phyloP scores from a whole-genome alignment of 2,888 invertebrate genomes.

The Tipula vernalis region DNA sequence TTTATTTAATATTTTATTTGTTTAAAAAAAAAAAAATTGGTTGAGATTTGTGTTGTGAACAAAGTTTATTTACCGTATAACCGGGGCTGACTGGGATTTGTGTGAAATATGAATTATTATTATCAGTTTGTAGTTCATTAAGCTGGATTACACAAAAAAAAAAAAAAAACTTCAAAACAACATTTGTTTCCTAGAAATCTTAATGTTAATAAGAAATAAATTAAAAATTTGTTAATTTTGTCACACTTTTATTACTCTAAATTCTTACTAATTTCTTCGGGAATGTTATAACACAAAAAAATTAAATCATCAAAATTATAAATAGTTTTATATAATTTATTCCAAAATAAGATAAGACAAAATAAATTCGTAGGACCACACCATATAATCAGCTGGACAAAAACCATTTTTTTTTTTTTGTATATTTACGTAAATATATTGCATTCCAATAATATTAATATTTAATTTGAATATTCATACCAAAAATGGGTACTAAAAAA shows the following conservation, averaged over 20 bases:
- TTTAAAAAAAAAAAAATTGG: not conserved
- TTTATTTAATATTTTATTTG: not conserved
- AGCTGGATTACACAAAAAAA: not conserved
- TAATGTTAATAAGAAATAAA: not conserved
- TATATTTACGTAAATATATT: not conserved
- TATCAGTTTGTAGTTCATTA: not conserved
- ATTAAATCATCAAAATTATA: not conserved
- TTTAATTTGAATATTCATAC: not conserved
- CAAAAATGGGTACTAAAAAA: not conserved
- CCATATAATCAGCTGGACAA: not conserved
- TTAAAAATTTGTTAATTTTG: not conserved
- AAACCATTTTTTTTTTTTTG: not conserved
- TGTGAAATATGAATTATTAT: not conserved
- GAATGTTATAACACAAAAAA: not conserved
- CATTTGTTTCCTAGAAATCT: not conserved
- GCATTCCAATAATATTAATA: not conserved
- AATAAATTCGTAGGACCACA: not conserved
- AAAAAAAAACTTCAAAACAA: not conserved
- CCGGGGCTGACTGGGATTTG: not conserved
- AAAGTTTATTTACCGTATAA: not conserved
- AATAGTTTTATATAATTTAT: not conserved
- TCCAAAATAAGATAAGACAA: not conserved
- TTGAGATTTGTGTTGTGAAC: not conserved
- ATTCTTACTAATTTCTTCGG: not conserved
- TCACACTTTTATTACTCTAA: not conserved